These are phyloP conservation scores for Setipinna tenuifilis DNA, from an alignment of 2,797 vertebrate genomes.

Conservation along the genomic window DNA sequence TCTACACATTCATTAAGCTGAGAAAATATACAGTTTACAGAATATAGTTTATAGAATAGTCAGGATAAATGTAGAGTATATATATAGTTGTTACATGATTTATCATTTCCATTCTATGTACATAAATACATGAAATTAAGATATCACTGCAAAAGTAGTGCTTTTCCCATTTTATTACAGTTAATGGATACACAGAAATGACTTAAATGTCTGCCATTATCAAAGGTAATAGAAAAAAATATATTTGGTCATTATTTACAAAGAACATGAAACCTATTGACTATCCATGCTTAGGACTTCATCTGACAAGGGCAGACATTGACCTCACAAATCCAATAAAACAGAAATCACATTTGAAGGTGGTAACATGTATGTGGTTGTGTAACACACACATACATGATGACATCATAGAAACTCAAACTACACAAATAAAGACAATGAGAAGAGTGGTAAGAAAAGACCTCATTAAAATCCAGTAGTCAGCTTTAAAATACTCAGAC, in stretches of 20 bases:
- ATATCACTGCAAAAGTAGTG: not conserved
- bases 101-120: not conserved
- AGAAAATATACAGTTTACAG: not conserved
- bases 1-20: not conserved
- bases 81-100: not conserved
- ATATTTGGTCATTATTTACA: conserved; percentile 96
- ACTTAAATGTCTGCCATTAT: conserved; percentile 86
- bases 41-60: not conserved
- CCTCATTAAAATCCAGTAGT: conserved; percentile 26
- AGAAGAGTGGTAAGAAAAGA: conserved; percentile 58
- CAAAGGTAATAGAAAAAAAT: conserved; percentile 81
- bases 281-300: conserved; percentile 79
- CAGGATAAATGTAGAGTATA: not conserved
- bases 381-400: conserved; percentile 35
- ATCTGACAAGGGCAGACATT: conserved; percentile 85
- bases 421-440: conserved; percentile 32
- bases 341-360: conserved; percentile 69
- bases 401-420: conserved; percentile 27
- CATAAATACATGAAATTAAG: conserved; percentile 3
- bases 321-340: conserved; percentile 48
- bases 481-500: conserved; percentile 30
- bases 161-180: conserved; percentile 77
- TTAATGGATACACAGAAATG: conserved; percentile 80
- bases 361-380: conserved; percentile 71
- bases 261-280: conserved; percentile 77